These are phyloP conservation scores for Eilema caniola DNA, from an alignment of 2,888 invertebrate species.

Conservation along the genomic window DNA sequence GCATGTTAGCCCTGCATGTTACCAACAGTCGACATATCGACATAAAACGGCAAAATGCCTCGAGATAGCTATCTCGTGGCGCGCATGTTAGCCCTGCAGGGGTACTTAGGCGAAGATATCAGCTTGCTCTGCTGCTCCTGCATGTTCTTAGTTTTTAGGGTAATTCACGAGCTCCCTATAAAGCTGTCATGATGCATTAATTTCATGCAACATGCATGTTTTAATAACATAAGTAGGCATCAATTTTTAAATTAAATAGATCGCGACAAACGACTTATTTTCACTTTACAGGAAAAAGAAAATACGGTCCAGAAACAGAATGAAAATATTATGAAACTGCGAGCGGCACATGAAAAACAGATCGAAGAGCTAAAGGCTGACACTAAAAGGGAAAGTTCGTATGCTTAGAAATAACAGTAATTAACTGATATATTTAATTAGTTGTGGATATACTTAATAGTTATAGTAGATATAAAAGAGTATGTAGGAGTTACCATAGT, in stretches of 20 bases:
- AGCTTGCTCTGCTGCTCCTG: too few species aligned
- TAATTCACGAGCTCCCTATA: neutral
- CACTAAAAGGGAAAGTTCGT: slow-evolving; percentile 74
- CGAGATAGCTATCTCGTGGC: too few species aligned
- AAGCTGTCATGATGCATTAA: neutral
- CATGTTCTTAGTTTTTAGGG: too few species aligned
- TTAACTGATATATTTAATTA: neutral
- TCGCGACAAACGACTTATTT: neutral
- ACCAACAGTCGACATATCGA: too few species aligned
- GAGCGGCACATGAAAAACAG: slow-evolving; percentile 65
- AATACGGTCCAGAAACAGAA: slow-evolving; percentile 62
- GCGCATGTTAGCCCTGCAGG: too few species aligned
- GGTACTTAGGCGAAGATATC: too few species aligned
- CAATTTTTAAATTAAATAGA: neutral
- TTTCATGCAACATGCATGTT: too few species aligned
- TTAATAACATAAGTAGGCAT: neutral
- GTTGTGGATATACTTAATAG: neutral
- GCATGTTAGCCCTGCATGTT: too few species aligned
- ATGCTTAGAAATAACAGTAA: slow-evolving; percentile 8
- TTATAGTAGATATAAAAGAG: too few species aligned
- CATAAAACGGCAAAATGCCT: too few species aligned
- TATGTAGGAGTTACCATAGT: too few species aligned
- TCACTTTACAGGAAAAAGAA: slow-evolving; percentile 70
- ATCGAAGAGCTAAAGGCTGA: slow-evolving; percentile 65
- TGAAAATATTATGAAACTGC: slow-evolving; percentile 63